These are phyloP conservation scores for Lepus timidus DNA, from an alignment of 2,113 vertebrate species.

Conservation along the genomic window DNA sequence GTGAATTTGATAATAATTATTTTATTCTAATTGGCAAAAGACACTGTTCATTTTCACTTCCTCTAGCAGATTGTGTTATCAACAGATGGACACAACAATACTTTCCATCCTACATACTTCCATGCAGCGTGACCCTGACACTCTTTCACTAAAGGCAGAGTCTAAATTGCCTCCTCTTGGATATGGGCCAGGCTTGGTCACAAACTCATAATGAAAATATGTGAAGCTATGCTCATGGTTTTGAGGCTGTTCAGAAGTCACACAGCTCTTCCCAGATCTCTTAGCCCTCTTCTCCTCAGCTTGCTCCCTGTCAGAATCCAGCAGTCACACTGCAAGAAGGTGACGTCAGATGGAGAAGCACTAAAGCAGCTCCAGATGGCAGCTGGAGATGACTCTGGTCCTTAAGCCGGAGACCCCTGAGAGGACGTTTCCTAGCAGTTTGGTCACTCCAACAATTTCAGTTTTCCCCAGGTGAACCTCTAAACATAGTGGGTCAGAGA, in stretches of 20 bases:
- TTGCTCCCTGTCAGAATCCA: neutral
- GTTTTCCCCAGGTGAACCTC: neutral
- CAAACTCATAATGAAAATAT: neutral
- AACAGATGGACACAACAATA: neutral
- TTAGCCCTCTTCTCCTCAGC: neutral
- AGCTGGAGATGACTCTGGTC: neutral
- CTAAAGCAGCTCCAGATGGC: neutral
- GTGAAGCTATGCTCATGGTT: neutral
- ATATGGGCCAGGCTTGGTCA: neutral
- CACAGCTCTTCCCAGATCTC: neutral
- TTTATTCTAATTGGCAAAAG: neutral
- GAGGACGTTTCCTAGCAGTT: neutral
- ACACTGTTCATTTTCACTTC: neutral
- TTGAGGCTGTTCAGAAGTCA: neutral
- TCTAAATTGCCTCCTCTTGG: neutral
- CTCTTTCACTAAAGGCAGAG: neutral
- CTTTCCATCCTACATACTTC: neutral
- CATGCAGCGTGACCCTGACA: neutral
- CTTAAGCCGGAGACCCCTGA: neutral
- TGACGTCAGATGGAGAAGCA: neutral
- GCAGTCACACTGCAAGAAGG: neutral
- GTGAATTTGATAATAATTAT: neutral
- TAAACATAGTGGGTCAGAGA: neutral
- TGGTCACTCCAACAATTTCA: neutral
- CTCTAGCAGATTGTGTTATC: neutral